Conservation (phyloP, 2,888 invertebrate species). For the Tachystola acroxantha region DNA sequence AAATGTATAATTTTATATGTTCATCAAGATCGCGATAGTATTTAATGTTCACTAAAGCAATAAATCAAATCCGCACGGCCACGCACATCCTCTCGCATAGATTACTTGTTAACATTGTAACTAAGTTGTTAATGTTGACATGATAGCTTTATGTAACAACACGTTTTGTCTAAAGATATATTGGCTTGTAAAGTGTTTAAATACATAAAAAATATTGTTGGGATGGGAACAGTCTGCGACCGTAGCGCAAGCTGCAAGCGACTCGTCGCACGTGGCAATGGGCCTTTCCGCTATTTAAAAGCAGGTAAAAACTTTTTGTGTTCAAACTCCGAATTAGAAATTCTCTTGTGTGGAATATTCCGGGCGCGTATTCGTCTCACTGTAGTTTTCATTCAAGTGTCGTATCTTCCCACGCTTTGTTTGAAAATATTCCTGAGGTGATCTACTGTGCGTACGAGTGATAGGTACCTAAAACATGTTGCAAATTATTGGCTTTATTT, state of each 20-base stretch:
- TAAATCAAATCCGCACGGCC: slow-evolving; percentile 20
- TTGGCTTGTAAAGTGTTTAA: slow-evolving; percentile 11
- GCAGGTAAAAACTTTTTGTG: slow-evolving; percentile 71
- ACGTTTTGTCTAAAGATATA: slow-evolving; percentile 11
- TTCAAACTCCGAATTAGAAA: slow-evolving; percentile 39
- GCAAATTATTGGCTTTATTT: no score
- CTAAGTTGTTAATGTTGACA: slow-evolving; percentile 13
- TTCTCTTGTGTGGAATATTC: slow-evolving; percentile 45
- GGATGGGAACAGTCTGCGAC: background rate
- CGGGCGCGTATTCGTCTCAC: slow-evolving; percentile 37
- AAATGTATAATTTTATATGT: no score
- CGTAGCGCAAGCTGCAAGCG: slow-evolving; percentile 48
- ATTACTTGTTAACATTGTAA: slow-evolving; percentile 14
- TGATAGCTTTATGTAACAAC: slow-evolving; percentile 15
- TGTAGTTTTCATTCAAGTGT: slow-evolving; percentile 35
- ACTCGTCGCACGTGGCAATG: slow-evolving; percentile 67
- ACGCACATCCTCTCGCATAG: background rate
- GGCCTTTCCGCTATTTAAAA: slow-evolving; percentile 65
- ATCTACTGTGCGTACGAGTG: no score
- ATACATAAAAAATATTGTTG: slow-evolving; percentile 8
- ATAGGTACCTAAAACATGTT: no score
- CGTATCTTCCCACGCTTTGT: slow-evolving; percentile 36
- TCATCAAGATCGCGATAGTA: no score
- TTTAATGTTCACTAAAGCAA: slow-evolving; percentile 5
- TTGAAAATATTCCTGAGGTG: background rate